A percentile compares a stretch with the other conserved stretches of the same genome.
These are phyloP conservation scores for Xiphophorus birchmanni DNA, from an alignment of 2,797 vertebrate genomes.

Conservation along the genomic window DNA sequence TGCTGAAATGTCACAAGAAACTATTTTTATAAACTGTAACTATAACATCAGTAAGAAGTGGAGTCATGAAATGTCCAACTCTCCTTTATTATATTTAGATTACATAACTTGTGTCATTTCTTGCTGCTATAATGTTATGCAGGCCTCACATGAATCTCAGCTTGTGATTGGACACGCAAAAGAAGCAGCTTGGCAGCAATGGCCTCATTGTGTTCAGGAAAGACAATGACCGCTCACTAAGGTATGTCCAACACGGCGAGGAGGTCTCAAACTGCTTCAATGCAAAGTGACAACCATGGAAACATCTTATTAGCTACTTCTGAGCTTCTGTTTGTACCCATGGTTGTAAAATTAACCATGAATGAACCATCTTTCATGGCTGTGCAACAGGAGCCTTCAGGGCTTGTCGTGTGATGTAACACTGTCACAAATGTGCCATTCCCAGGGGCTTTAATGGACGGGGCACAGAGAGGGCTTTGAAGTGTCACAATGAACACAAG, in stretches of 20 bases:
- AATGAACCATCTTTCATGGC: constrained; percentile 68
- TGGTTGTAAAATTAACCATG: constrained; percentile 69
- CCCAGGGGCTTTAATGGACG: constrained; percentile 66
- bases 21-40: not conserved
- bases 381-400: constrained; percentile 58
- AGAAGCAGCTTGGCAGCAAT: constrained; percentile 26
- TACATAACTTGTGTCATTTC: constrained; percentile 22
- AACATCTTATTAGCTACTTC: constrained; percentile 44
- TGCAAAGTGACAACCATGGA: constrained; percentile 18
- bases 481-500: constrained; percentile 77
- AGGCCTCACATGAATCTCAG: constrained; percentile 13
- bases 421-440: constrained; percentile 75
- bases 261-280: constrained; percentile 37
- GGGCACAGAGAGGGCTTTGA: constrained; percentile 77
- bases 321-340: constrained; percentile 46
- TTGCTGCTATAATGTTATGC: constrained; percentile 14
- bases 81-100: constrained; percentile 22
- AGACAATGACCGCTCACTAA: constrained; percentile 32
- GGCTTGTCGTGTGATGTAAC: constrained; percentile 73
- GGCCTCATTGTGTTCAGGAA: constrained; percentile 42
- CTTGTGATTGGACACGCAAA: constrained; percentile 15
- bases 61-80: constrained; percentile 17
- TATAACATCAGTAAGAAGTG: not conserved
- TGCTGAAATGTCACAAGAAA: not conserved
- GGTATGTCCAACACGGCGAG: constrained; percentile 27